Evolutionary conservation across 2,113 vertebrate genomes (phyloP), one percentile per base, ranked within the genome.

Genomic region (Opisthocomus hoazin): DNA sequence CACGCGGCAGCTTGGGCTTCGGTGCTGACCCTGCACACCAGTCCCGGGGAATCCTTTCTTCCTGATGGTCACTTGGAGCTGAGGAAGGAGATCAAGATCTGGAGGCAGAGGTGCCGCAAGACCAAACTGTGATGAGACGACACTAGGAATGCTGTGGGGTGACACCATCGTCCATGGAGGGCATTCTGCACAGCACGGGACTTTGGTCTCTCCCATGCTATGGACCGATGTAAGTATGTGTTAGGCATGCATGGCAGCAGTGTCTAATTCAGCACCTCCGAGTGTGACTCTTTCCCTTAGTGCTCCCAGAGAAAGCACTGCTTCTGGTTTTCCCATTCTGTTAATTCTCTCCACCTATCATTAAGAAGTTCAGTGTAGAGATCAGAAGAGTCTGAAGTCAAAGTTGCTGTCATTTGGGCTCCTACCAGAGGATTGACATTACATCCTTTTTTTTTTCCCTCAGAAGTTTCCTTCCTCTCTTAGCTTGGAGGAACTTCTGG

Each of bases 101-200:
- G 87, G 41, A 92, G 29, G 24, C 56, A 36, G 22, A 82, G 61
- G 32, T 45, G 7, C 20, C 68, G 60, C n/a, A 32, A 87, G 57
- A 24, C 17, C 51, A 43, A 43, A 26, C 3, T 0, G 0, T 5
- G 10, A 12, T 23, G 24, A 58, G 18, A 27, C 14, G 54, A 27
- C 24, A 11, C 43, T 54, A 68, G 30, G n/a, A 63, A 11, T 46
- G 34, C 56, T 32, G 30, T 26, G 46, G 29, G 19, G 18, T 77
- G 53, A 43, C 27, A 10, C 21, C 36, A 15, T 34, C 0, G 0
- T 15, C 60, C n/a, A 13, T 1, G 13, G 61, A 11, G 1, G 0
- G 17, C n/a, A 7, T 68, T 73, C 39, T 29, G 1, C 29, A 12
- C 6, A 12, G 8, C 26, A 3, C 1, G 1, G n/a, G 20, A 12